Conservation (phyloP, 53 echinoderm and acorn worm genomes). For the Paracentrotus lividus region DNA sequence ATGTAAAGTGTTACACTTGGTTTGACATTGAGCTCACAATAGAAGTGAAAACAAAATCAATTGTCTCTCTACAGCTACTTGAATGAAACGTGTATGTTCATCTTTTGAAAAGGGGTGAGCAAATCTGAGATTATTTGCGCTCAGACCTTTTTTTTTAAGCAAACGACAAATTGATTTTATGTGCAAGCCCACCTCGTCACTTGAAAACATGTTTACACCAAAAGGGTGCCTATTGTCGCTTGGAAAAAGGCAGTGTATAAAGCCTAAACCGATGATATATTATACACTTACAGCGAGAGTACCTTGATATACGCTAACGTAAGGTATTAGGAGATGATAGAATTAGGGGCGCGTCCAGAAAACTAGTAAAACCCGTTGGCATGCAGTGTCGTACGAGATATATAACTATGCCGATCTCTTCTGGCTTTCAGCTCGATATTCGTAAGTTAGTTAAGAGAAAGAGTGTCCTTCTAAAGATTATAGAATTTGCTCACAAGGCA, state of each 20-base stretch:
- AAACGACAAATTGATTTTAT: background rate
- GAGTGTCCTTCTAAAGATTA: background rate
- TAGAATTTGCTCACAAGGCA: background rate
- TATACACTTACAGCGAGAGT: background rate
- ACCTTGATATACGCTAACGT: slow-evolving; percentile 1
- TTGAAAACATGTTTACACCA: slow-evolving; percentile 11
- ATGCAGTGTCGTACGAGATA: background rate
- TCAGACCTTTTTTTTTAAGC: background rate
- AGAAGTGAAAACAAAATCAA: background rate
- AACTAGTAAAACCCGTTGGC: background rate
- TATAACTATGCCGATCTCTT: background rate
- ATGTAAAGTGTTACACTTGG: too few species aligned
- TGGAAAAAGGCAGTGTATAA: background rate
- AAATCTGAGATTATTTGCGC: background rate
- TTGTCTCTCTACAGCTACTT: background rate
- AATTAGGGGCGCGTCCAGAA: slow-evolving; percentile 11
- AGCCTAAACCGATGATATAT: background rate
- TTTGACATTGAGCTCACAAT: too few species aligned
- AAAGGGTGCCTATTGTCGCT: background rate
- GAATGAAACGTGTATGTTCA: background rate
- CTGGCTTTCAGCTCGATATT: background rate
- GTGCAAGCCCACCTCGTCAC: background rate
- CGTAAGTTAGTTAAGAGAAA: background rate
- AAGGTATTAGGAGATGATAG: slow-evolving; percentile 9
- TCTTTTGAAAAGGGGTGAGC: background rate